Evolutionary conservation across 2,113 vertebrate species (phyloP).

Genomic region (Erythrocercus mccallii): DNA sequence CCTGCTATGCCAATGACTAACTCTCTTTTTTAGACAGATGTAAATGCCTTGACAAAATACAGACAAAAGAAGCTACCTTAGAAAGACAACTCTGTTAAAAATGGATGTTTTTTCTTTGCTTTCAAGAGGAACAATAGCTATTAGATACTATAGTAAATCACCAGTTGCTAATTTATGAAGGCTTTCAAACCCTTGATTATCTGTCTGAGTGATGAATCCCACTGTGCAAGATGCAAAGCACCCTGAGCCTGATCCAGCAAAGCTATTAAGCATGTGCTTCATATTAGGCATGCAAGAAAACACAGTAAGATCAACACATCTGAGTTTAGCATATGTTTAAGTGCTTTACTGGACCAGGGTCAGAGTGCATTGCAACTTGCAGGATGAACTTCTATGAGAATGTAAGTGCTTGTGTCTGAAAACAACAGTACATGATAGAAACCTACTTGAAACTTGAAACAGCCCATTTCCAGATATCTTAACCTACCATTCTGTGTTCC

Average conservation of each 20-base stretch:
- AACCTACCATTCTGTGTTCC: not conserved
- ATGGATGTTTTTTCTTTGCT: not conserved
- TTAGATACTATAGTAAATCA: not conserved
- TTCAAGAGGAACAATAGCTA: not conserved
- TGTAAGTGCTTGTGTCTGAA: not conserved
- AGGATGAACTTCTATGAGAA: not conserved
- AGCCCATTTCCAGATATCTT: not conserved
- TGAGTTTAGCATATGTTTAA: constrained; percentile 12
- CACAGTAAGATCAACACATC: not conserved
- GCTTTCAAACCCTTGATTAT: not conserved
- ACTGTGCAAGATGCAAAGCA: constrained; percentile 18
- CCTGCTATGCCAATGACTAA: not conserved
- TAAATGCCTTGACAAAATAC: not conserved
- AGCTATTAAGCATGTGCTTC: constrained; percentile 41
- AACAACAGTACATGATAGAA: not conserved
- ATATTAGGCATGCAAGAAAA: constrained; percentile 17
- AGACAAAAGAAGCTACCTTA: not conserved
- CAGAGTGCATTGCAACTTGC: not conserved
- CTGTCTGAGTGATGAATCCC: not conserved
- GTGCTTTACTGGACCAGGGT: not conserved
- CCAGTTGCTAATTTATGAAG: not conserved
- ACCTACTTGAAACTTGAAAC: not conserved
- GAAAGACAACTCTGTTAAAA: not conserved
- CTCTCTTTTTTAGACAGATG: not conserved
- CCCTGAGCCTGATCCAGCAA: not conserved